Percentiles rank a stretch among this genome's conserved stretches.
Evolutionary conservation across 2,113 vertebrate genomes (phyloP).

Genomic region (Lepisosteus oculatus): DNA sequence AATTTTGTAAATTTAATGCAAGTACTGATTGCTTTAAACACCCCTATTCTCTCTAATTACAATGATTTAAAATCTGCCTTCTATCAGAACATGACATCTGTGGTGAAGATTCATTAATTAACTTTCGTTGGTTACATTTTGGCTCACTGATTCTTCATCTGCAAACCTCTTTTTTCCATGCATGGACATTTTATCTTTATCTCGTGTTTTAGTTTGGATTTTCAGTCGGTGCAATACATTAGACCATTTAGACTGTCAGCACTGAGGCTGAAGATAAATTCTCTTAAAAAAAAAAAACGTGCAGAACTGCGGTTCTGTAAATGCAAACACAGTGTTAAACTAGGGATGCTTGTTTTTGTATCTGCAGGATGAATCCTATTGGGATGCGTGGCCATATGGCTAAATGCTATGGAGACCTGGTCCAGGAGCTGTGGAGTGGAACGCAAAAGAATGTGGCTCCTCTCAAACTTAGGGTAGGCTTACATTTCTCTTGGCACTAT

Average conservation of each 20-base stretch:
- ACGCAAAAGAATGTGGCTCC: slow-evolving; percentile 97
- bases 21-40: no score
- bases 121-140: no score
- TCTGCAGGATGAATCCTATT: slow-evolving; percentile 88
- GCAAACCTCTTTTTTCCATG: neutral
- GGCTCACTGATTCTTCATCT: no score
- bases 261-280: neutral
- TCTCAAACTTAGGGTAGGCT: slow-evolving; percentile 86
- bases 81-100: no score
- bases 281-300: neutral
- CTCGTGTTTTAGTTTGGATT: neutral
- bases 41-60: no score
- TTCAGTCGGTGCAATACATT: neutral
- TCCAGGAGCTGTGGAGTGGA: slow-evolving; percentile 96
- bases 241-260: neutral
- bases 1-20: no score
- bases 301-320: neutral
- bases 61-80: no score
- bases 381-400: slow-evolving; percentile 99
- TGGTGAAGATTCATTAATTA: no score
- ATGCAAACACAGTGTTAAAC: neutral
- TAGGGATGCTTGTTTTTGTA: slow-evolving; percentile 13
- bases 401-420: slow-evolving; percentile 96
- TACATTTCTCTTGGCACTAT: neutral
- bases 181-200: neutral